These are phyloP conservation scores for Eristalis pertinax DNA, from an alignment of 2,888 invertebrate genomes.

Conservation along the genomic window DNA sequence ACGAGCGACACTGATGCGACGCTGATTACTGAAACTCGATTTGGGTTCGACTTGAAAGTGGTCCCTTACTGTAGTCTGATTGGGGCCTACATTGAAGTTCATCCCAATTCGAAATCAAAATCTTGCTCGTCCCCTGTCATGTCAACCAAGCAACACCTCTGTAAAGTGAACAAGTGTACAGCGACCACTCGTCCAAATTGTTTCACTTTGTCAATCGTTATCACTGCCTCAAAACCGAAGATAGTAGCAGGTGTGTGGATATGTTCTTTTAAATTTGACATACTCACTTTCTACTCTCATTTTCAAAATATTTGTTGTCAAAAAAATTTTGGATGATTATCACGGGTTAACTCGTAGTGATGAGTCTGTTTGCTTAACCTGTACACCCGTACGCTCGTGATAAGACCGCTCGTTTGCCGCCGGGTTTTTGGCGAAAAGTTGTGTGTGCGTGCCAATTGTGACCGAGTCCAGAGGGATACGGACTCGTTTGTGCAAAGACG, in stretches of 20 bases:
- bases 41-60: too few species aligned
- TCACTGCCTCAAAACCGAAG: slow-evolving; percentile 59
- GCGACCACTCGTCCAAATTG: not conserved
- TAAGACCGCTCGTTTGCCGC: slow-evolving; percentile 44
- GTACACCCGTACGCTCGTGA: slow-evolving; percentile 37
- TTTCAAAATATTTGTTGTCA: slow-evolving; percentile 42
- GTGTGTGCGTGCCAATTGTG: not conserved
- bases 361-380: slow-evolving; percentile 60
- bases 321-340: slow-evolving; percentile 54
- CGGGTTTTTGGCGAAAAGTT: slow-evolving; percentile 38
- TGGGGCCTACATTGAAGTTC: too few species aligned
- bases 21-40: too few species aligned
- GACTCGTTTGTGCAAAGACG: slow-evolving; percentile 1
- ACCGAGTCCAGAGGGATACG: slow-evolving; percentile 8
- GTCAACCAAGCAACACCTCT: not conserved
- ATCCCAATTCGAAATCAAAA: too few species aligned
- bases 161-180: slow-evolving; percentile 37
- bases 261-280: slow-evolving; percentile 55
- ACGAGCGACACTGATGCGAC: too few species aligned
- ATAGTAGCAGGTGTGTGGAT: slow-evolving; percentile 66
- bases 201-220: slow-evolving; percentile 57
- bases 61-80: too few species aligned
- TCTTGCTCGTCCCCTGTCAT: too few species aligned
- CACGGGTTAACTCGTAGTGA: slow-evolving; percentile 41
- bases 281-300: slow-evolving; percentile 41